Evolutionary conservation across 1,140 invertebrate genomes (phyloP).

Genomic region (Camponotus pennsylvanicus): DNA sequence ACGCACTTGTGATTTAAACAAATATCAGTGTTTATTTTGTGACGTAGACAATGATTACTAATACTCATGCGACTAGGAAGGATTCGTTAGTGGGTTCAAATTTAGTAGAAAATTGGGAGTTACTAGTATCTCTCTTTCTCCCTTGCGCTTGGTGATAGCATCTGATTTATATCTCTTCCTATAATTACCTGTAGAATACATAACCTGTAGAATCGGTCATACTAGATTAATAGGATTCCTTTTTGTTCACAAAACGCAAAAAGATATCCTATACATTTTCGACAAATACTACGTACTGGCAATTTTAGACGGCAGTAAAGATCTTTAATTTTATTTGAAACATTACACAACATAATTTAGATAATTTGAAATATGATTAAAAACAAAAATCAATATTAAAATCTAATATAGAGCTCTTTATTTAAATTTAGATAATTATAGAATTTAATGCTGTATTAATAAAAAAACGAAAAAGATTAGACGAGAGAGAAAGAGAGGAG

Average conservation of each 20-base stretch:
- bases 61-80: slow-evolving; percentile 65
- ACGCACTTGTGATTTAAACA: slow-evolving; percentile 54
- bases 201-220: slow-evolving; percentile 16
- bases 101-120: slow-evolving; percentile 70
- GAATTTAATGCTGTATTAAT: not conserved
- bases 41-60: slow-evolving; percentile 66
- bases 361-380: slow-evolving; percentile 9
- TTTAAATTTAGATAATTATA: slow-evolving; percentile 21
- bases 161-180: slow-evolving; percentile 41
- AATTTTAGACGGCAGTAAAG: slow-evolving; percentile 25
- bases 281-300: not conserved
- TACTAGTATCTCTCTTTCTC: slow-evolving; percentile 42
- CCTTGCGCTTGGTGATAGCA: slow-evolving; percentile 7
- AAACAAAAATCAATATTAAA: not conserved
- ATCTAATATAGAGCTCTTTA: not conserved
- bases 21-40: slow-evolving; percentile 47
- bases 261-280: slow-evolving; percentile 31
- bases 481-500: slow-evolving; percentile 23
- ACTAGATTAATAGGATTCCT: slow-evolving; percentile 15
- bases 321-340: slow-evolving; percentile 1
- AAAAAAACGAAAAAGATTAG: not conserved
- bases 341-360: not conserved
- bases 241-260: slow-evolving; percentile 21
- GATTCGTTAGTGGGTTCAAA: slow-evolving; percentile 69
- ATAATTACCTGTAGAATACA: slow-evolving; percentile 24